A percentile compares a stretch with the other conserved stretches of the same genome.
phyloP scores from a whole-genome alignment of 2,113 vertebrate genomes.

The Sinosuthora webbiana region DNA sequence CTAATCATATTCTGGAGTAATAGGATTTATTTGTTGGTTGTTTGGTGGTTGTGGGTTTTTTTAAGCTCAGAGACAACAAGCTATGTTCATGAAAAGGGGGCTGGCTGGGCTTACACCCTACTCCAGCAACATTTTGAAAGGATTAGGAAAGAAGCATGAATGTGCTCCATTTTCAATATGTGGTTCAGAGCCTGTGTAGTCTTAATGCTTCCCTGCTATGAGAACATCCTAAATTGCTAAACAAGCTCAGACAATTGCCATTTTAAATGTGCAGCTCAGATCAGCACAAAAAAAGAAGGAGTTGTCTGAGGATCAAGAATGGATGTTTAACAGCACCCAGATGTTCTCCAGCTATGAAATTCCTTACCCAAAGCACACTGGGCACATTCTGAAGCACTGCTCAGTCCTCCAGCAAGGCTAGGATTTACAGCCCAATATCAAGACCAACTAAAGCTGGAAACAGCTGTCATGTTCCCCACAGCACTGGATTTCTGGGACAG shows the following conservation, averaged over 20 bases:
- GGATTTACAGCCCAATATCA: slow-evolving; percentile 53
- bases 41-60: slow-evolving; percentile 33
- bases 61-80: slow-evolving; percentile 38
- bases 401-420: not conserved
- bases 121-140: slow-evolving; percentile 17
- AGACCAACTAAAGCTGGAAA: slow-evolving; percentile 2
- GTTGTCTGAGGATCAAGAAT: not conserved
- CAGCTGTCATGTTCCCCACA: not conserved
- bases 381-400: not conserved
- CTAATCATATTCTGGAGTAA: slow-evolving; percentile 66
- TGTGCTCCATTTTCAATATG: slow-evolving; percentile 16
- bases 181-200: not conserved
- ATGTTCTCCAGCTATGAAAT: slow-evolving; percentile 42
- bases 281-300: not conserved
- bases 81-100: slow-evolving; percentile 2
- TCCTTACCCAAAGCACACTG: slow-evolving; percentile 21
- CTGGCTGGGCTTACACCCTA: slow-evolving; percentile 19
- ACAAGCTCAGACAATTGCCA: slow-evolving; percentile 45
- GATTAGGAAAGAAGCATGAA: slow-evolving; percentile 38
- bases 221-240: slow-evolving; percentile 32
- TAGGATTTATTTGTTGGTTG: slow-evolving; percentile 64
- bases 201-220: slow-evolving; percentile 1
- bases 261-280: slow-evolving; percentile 43
- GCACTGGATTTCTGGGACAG: not conserved
- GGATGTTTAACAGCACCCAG: slow-evolving; percentile 22